phyloP scores from a whole-genome alignment of 1,140 invertebrate genomes.

The Halesus radiatus region DNA sequence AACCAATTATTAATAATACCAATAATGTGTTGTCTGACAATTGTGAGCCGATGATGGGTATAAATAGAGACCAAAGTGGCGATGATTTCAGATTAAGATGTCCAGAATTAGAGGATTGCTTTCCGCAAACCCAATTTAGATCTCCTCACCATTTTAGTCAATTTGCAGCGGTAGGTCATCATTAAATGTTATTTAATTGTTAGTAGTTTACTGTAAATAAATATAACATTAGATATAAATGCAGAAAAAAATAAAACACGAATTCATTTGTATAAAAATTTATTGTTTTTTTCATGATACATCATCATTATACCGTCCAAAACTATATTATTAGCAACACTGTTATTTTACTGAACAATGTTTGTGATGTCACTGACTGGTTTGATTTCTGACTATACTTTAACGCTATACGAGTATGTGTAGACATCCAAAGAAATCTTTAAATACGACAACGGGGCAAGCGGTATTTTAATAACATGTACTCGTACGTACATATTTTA shows the following conservation, averaged over 20 bases:
- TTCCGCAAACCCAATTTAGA: conserved; percentile 46
- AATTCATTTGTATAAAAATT: conserved; percentile 51
- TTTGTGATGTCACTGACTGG: conserved; percentile 33
- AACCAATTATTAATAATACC: conserved; percentile 39
- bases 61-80: conserved; percentile 35
- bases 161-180: conserved; percentile 53
- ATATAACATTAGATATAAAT: conserved; percentile 34
- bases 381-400: not conserved
- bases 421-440: not conserved
- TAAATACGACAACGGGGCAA: not conserved
- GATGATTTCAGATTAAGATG: conserved; percentile 50
- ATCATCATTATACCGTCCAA: conserved; percentile 46
- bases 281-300: conserved; percentile 44
- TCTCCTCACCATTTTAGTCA: conserved; percentile 51
- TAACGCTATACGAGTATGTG: too few species aligned
- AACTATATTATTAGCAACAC: conserved; percentile 39
- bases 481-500: too few species aligned
- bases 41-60: conserved; percentile 49
- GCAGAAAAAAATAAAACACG: conserved; percentile 39
- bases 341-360: conserved; percentile 49
- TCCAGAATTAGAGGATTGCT: conserved; percentile 45
- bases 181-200: conserved; percentile 39
- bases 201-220: conserved; percentile 42
- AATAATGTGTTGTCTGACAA: conserved; percentile 37
- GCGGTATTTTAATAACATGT: not conserved